phyloP scores from a whole-genome alignment of 2,113 vertebrate genomes.

The Tenrec ecaudatus region DNA sequence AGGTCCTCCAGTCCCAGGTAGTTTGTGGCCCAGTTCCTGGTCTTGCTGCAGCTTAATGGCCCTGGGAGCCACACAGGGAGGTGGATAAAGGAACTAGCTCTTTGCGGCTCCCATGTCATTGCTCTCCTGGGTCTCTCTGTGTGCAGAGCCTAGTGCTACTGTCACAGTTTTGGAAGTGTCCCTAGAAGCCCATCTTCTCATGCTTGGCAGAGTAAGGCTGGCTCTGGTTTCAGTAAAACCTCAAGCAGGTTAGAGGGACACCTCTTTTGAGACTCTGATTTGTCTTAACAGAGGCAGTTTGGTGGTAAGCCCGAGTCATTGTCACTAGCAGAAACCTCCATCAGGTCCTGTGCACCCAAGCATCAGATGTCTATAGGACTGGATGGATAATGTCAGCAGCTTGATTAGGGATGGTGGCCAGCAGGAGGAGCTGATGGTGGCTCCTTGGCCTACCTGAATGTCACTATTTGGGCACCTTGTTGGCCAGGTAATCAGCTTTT shows the following conservation, averaged over 20 bases:
- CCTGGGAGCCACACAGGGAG: neutral
- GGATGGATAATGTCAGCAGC: neutral
- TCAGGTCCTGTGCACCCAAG: rapidly evolving
- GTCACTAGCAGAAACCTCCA: neutral
- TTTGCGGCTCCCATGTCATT: no score
- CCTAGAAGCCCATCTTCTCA: neutral
- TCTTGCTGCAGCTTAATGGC: neutral
- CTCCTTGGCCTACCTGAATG: neutral
- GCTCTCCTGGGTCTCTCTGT: rapidly evolving
- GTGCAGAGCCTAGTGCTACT: rapidly evolving
- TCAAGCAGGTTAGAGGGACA: neutral
- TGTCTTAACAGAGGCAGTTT: neutral
- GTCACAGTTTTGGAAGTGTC: rapidly evolving
- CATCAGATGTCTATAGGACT: rapidly evolving
- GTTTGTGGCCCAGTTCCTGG: neutral
- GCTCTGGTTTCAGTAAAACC: neutral
- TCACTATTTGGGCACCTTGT: neutral
- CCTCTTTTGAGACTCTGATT: neutral
- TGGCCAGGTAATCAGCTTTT: neutral
- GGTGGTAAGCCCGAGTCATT: neutral
- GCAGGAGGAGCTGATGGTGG: no score
- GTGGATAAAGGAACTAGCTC: no score
- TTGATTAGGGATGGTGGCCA: rapidly evolving
- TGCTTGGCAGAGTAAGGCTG: no score
- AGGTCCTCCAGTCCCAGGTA: neutral